Base-by-base conservation (phyloP, 2,888 invertebrate species). In the Lithosia quadra region DNA sequence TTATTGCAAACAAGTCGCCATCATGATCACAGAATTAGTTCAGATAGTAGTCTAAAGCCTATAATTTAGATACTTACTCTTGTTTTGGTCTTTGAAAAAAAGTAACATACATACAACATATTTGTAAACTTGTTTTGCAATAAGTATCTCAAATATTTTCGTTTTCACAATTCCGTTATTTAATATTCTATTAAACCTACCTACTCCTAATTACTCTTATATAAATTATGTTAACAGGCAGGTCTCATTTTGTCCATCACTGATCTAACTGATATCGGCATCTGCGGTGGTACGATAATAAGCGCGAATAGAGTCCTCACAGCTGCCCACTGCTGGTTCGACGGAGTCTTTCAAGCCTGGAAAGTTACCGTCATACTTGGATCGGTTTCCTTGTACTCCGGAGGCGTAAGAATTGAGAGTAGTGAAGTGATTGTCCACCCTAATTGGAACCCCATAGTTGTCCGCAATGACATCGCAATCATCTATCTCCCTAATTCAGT, bases 261-360 rank as follows among this genome's bases (percentile, higher is more conserved):
- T 10, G 73, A 64, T n/a, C 43, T 74, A 2, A 10, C 57, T 3
- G 74, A 69, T 15, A 78, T 77, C 3, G 89, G 86, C 36, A 73
- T 91, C 0, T 91, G 92, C 60, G 91, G 92, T 2, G 91, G 84
- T 57, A 85, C 89, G 4, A 78, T 92, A 0, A 33, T 91, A 53
- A 84, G 73, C 28, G 5, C 68, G 2, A 77, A 74, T 63, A 81
- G 86, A 11, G 78, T 90, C 1, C 36, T 88, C 15, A 91, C 91
- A 0, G 91, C 91, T 43, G 91, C 91, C n/a, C 91, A 91, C 72
- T 92, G 91, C 77, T 92, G 91, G 91, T 84, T 69, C 53, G 92
- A 92, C 61, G 92, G 92, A n/a, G 0, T 28, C 0, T 78, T 87
- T 74, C 89, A 89, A 60, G 91, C 82, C 1, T 88, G 86, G 85